Evolutionary conservation across 1,140 invertebrate species (phyloP).

Genomic region (Halictus rubicundus): DNA sequence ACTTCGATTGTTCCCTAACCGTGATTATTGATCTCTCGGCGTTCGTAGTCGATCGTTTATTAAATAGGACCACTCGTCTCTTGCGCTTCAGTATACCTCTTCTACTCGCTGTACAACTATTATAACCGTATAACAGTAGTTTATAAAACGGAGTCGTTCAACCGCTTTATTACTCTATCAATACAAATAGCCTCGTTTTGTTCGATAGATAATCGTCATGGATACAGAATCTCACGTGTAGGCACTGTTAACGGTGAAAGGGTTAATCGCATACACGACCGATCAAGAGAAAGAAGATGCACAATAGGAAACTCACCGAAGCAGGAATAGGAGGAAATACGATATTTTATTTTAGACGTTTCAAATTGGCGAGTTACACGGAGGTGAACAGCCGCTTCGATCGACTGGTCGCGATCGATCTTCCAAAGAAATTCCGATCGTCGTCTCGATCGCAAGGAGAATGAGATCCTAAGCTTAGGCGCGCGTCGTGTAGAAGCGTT

Average conservation of each 20-base stretch:
- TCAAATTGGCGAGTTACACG: background rate
- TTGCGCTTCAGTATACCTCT: background rate
- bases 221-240: background rate
- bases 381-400: background rate
- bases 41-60: background rate
- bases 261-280: conserved; percentile 6
- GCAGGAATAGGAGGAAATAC: background rate
- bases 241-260: background rate
- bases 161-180: background rate
- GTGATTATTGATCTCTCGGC: background rate
- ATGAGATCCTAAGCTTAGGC: background rate
- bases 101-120: background rate
- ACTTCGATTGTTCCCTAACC: background rate
- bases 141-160: background rate
- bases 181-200: background rate
- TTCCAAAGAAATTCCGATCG: too few relatives aligned
- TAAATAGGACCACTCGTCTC: background rate
- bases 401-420: too few relatives aligned
- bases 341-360: conserved; percentile 24
- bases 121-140: background rate
- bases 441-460: background rate
- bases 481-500: conserved; percentile 27
- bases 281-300: conserved; percentile 11
- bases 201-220: background rate
- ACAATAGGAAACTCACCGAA: conserved; percentile 7